phyloP scores from a whole-genome alignment of 2,113 vertebrate genomes.

The Grantiella picta region DNA sequence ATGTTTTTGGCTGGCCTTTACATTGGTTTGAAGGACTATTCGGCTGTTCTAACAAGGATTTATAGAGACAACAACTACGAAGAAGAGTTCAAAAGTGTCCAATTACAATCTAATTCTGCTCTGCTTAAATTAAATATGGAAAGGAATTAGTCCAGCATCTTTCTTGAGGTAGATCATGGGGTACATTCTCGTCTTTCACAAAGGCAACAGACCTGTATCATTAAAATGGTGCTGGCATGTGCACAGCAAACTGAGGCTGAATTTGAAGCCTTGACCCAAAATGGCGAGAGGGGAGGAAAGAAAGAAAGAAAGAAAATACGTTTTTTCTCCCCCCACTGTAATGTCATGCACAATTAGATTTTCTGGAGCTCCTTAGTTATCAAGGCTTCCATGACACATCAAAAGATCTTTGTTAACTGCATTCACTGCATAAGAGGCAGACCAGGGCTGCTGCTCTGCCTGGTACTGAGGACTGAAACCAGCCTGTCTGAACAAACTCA shows the following conservation, averaged over 20 bases:
- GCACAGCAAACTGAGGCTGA: background rate
- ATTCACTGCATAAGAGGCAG: background rate
- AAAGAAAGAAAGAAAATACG: background rate
- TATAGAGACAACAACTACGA: background rate
- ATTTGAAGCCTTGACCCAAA: background rate
- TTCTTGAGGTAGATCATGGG: background rate
- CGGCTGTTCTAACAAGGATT: background rate
- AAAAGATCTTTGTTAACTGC: background rate
- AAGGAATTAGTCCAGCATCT: background rate
- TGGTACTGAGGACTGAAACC: background rate
- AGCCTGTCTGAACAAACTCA: background rate
- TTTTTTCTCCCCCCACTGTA: background rate
- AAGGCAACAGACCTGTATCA: background rate
- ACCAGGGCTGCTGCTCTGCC: background rate
- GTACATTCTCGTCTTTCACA: background rate
- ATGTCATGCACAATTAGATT: background rate
- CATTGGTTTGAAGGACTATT: background rate
- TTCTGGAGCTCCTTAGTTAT: background rate
- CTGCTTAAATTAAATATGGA: background rate
- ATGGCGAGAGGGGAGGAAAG: fast-evolving
- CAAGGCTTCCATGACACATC: background rate
- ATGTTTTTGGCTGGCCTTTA: background rate
- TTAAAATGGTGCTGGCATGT: background rate
- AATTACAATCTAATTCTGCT: background rate
- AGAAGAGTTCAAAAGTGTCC: background rate